Percentiles rank a stretch among this genome's conserved stretches.
These are phyloP conservation scores for Mechanitis mazaeus DNA, from an alignment of 2,888 invertebrate species.

Conservation along the genomic window DNA sequence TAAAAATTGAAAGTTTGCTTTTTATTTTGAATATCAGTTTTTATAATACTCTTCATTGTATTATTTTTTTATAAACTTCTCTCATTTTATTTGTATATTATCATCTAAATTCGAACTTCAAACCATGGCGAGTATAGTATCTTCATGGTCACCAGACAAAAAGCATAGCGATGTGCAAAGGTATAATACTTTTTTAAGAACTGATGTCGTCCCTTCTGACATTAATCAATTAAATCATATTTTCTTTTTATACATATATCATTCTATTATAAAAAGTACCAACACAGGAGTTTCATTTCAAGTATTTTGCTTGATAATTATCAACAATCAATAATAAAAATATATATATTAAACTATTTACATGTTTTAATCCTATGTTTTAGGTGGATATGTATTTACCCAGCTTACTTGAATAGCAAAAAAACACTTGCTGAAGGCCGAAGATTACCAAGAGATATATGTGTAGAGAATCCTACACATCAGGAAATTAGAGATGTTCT, in stretches of 20 bases:
- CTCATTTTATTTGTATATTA: neutral
- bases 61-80: neutral
- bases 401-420: constrained; percentile 96
- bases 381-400: constrained; percentile 98
- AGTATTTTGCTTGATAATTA: no score
- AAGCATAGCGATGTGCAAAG: constrained; percentile 83
- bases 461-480: constrained; percentile 96
- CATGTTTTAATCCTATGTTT: constrained; percentile 24
- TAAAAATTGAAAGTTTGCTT: no score
- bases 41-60: no score
- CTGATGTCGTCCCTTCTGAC: no score
- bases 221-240: no score
- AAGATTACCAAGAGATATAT: constrained; percentile 86
- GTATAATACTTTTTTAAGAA: constrained; percentile 32
- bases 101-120: neutral
- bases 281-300: no score
- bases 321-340: no score
- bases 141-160: constrained; percentile 84
- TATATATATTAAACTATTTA: no score
- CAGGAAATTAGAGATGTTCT: constrained; percentile 97
- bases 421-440: constrained; percentile 94
- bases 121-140: constrained; percentile 70
- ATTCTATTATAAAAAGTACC: no score
- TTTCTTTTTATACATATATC: no score
- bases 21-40: no score